Base-by-base conservation (phyloP, 1,140 invertebrate genomes). In the Drosophila paulistorum region DNA sequence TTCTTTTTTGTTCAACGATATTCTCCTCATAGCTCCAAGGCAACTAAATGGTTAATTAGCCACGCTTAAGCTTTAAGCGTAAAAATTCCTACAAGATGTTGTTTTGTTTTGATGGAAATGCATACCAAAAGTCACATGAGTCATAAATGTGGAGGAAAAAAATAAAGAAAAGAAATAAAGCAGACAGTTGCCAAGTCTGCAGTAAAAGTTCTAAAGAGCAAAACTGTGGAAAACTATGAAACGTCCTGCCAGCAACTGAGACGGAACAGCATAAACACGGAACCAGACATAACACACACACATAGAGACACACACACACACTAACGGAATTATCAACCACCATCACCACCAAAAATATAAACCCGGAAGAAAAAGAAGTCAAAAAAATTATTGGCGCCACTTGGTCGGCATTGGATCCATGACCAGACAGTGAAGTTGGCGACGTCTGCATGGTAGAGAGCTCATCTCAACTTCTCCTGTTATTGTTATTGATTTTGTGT, bases 401-500 rank as follows among this genome's bases (percentile, higher is more conserved):
- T 68, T 42, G 64, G 74, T n/a, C 71, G 71, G 48, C 17, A 51
- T 51, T 51, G 45, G 45, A 51, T 59, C 35, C 57, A 37, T 51
- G 74, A 65, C 65, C 73, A 67, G 64, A 41, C 55, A 73, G 60
- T 20, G 45, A 45, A 57, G 62, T 62, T 54, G 58, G 45, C 59
- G 62, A 14, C 42, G 69, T 77, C 74, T 76, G 65, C 39, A 20
- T 20, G 30, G 54, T 57, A 68, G 68, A 66, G 57, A 66, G 57
- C 17, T 14, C 26, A 39, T 58, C 74, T 23, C 65, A 62, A 60
- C 64, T 65, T 61, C 33, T 35, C 71, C 69, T 62, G 73, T 74
- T 77, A 77, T 69, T 74, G 71, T 66, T 74, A 77, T 77, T 77
- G 74, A 77, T 77, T 77, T 51, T 59, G 55, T 60, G 13, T 37